A percentile compares a stretch with the other conserved stretches of the same genome.
These are phyloP conservation scores for Lagenorhynchus albirostris DNA, from an alignment of 2,113 vertebrate species.

Conservation along the genomic window DNA sequence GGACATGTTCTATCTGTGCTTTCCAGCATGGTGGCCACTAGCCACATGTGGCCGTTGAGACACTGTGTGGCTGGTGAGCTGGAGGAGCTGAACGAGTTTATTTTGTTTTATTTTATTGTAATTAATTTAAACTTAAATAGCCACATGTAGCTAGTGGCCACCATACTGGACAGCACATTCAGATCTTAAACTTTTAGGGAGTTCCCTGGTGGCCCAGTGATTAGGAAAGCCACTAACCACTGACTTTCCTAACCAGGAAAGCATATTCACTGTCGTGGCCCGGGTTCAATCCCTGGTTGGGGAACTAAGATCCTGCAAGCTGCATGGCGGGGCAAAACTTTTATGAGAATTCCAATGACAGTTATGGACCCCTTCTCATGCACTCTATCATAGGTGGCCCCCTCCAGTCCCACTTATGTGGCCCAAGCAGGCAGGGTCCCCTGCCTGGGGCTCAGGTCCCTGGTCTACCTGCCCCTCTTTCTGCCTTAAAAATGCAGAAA, in stretches of 20 bases:
- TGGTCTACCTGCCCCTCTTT: neutral
- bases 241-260: too few relatives aligned
- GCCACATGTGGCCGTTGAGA: neutral
- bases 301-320: neutral
- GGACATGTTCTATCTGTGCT: neutral
- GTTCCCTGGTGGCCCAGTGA: neutral
- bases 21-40: neutral
- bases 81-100: neutral
- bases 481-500: constrained; percentile 3
- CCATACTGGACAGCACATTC: neutral
- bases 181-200: neutral
- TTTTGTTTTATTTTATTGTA: neutral
- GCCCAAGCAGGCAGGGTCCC: neutral
- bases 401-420: neutral
- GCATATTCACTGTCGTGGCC: neutral
- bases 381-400: neutral
- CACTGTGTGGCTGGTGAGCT: neutral
- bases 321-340: neutral
- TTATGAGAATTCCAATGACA: neutral
- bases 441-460: neutral
- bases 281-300: neutral
- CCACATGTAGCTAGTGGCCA: neutral
- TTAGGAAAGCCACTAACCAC: neutral
- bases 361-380: neutral
- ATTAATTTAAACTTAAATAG: neutral